Percentiles rank a stretch among this genome's conserved stretches.
Evolutionary conservation across 2,797 vertebrate genomes (phyloP).

Genomic region (Neosilurus hyrtlii): DNA sequence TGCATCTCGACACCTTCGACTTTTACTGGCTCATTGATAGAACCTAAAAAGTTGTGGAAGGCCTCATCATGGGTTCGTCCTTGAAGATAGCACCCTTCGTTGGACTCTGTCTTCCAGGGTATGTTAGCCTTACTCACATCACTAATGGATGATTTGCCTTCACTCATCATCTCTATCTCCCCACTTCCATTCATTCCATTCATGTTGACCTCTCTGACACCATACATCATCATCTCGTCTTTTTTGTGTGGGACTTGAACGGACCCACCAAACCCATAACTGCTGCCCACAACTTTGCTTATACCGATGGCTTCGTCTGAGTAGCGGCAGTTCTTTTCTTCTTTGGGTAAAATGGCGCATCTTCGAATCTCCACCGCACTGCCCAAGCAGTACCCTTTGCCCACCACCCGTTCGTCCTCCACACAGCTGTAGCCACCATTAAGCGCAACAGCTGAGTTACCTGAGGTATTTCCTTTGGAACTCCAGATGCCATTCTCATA

Average conservation of each 20-base stretch:
- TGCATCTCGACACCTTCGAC: conserved; percentile 69
- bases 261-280: conserved; percentile 71
- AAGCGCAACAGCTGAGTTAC: conserved; percentile 70
- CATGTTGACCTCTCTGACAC: conserved; percentile 71
- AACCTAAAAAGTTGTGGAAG: conserved; percentile 74
- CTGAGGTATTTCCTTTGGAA: conserved; percentile 80
- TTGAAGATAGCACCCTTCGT: conserved; percentile 70
- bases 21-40: conserved; percentile 72
- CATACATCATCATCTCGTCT: conserved; percentile 78
- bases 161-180: conserved; percentile 64
- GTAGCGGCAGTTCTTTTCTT: conserved; percentile 76
- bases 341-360: conserved; percentile 74
- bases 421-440: conserved; percentile 70
- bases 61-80: conserved; percentile 69
- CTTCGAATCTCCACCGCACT: conserved; percentile 73
- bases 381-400: conserved; percentile 76
- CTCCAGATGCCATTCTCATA: conserved; percentile 74
- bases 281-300: conserved; percentile 64
- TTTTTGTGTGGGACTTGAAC: conserved; percentile 73
- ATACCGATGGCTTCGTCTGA: conserved; percentile 69
- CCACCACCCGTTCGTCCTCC: conserved; percentile 72
- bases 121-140: conserved; percentile 70
- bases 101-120: conserved; percentile 71
- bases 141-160: conserved; percentile 63
- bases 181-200: conserved; percentile 59